Conservation (phyloP, 1,140 invertebrate genomes). For the Philotrypesis tridentata region DNA sequence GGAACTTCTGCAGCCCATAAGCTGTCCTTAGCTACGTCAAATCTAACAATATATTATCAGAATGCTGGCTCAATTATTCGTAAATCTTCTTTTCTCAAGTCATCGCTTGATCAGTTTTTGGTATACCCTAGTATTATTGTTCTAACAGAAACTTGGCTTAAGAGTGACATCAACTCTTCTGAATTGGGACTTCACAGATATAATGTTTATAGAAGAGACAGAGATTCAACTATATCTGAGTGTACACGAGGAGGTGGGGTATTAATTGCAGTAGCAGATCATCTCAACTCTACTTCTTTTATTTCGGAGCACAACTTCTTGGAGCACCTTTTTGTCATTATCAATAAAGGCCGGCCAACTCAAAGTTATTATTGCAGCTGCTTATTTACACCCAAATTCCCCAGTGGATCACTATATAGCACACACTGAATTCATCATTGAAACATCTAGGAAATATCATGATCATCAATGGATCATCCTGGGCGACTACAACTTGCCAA, state of each 20-base stretch:
- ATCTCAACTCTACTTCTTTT: background rate
- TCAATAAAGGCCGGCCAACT: no score
- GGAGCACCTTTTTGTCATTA: background rate
- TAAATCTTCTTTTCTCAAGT: background rate
- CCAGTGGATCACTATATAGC: background rate
- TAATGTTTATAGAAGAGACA: background rate
- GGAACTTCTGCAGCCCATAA: no score
- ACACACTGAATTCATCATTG: background rate
- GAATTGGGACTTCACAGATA: background rate
- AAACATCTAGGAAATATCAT: background rate
- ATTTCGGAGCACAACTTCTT: background rate
- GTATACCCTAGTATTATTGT: background rate
- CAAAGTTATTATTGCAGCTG: background rate
- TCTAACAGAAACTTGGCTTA: background rate
- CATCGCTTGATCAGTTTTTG: background rate
- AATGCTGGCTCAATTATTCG: background rate
- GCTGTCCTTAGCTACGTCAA: no score
- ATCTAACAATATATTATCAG: no score
- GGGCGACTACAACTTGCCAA: background rate
- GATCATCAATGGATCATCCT: background rate
- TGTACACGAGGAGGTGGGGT: background rate
- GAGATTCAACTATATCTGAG: background rate
- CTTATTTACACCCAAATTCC: background rate
- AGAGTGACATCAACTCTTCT: background rate
- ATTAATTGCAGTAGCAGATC: background rate